Evolutionary conservation across 2,888 invertebrate species (phyloP), one percentile per base, ranked within the genome.

Genomic region (Steinernema scapterisci): DNA sequence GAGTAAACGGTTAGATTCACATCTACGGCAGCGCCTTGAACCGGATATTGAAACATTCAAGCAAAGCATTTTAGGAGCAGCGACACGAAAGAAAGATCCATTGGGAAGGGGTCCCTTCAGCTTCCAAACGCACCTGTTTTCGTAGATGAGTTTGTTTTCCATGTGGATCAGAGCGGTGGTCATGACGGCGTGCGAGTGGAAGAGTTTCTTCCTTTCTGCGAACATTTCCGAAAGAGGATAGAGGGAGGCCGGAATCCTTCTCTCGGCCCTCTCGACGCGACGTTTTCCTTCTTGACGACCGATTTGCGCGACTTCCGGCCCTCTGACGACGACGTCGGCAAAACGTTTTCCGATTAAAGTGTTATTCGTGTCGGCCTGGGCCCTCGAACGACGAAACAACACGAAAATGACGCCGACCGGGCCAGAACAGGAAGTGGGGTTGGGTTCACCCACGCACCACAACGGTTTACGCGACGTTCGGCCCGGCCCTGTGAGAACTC

Each of bases 101-200:
- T 38, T 38, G 38, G 38, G 38, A 38, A 9, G 38, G 3, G 3
- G 38, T 38, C 3, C 38, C 9, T 38, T 6, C 38, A 3, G 38
- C 3, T 38, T 9, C 38, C 9, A 38, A 38, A 21, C 52, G 2
- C 21, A 78, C 76, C 79, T 76, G 44, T 76, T 56, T 13, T 76
- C 76, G 73, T 78, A 81, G 76, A 83, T 81, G 54, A 83, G 74
- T 63, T 81, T 79, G 77, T 83, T 83, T 71, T 83, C 83, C 82
- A 83, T 81, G 11, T 63, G 63, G 63, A 63, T 21, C 31, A 63
- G 63, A 63, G 71, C 71, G 45, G 44, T 25, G 71, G 46, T 46
- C 71, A 71, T 71, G 71, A 44, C 71, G 71, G 45, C 71, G 46
- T 63, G 63, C 13, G 63, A 63, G 63, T 63, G 63, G 63, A 63